Conservation (phyloP, 2,797 vertebrate species). For the Threskiornis aethiopicus region DNA sequence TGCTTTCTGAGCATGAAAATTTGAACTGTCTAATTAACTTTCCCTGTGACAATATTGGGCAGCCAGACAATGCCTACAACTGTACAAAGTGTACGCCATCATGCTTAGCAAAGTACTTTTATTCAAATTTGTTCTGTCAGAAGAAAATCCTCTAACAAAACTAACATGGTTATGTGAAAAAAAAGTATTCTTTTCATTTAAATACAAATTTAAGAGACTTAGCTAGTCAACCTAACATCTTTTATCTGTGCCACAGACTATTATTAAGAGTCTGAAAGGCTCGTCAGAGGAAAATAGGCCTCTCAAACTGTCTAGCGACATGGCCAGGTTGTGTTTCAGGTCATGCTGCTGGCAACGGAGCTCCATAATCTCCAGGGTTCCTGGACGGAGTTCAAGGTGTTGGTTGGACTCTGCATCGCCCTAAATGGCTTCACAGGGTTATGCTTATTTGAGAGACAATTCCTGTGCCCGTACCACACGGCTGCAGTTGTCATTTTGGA, state of each 20-base stretch:
- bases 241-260: slow-evolving; percentile 38
- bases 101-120: slow-evolving; percentile 51
- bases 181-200: slow-evolving; percentile 36
- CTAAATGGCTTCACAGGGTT: slow-evolving; percentile 59
- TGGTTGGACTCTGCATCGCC: background rate
- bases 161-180: background rate
- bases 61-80: slow-evolving; percentile 37
- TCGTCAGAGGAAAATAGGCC: background rate
- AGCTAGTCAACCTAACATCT: slow-evolving; percentile 24
- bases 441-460: slow-evolving; percentile 60
- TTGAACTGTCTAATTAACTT: slow-evolving; percentile 54
- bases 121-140: slow-evolving; percentile 53
- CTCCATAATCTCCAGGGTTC: slow-evolving; percentile 45
- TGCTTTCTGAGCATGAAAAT: slow-evolving; percentile 27
- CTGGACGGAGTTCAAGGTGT: slow-evolving; percentile 62
- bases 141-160: slow-evolving; percentile 65
- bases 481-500: slow-evolving; percentile 56
- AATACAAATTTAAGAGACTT: slow-evolving; percentile 46
- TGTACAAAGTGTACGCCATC: slow-evolving; percentile 2
- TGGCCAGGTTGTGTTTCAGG: slow-evolving; percentile 50
- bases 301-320: slow-evolving; percentile 36
- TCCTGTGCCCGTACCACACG: slow-evolving; percentile 6
- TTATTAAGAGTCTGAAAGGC: slow-evolving; percentile 41
- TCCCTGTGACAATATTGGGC: background rate
- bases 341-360: slow-evolving; percentile 38